Percentiles rank a stretch among this genome's conserved stretches.
Evolutionary conservation across 2,888 invertebrate genomes (phyloP).

Genomic region (Dolomedes plantarius): DNA sequence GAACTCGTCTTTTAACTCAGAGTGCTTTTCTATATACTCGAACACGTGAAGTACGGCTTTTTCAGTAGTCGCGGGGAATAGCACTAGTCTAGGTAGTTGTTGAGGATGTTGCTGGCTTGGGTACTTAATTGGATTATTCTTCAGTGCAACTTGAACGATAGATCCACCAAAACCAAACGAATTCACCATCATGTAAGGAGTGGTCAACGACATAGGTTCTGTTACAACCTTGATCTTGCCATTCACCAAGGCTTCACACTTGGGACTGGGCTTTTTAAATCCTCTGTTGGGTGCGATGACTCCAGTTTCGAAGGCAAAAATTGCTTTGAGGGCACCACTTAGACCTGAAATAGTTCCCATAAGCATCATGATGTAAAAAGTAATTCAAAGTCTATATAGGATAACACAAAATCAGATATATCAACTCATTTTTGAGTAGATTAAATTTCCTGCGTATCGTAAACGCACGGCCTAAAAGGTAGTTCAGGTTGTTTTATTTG

Average conservation of each 20-base stretch:
- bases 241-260: slow-evolving; percentile 78
- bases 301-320: too few species aligned
- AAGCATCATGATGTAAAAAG: too few species aligned
- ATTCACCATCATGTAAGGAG: slow-evolving; percentile 79
- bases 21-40: slow-evolving; percentile 25
- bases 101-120: neutral
- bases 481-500: too few species aligned
- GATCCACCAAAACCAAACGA: too few species aligned
- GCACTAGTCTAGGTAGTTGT: slow-evolving; percentile 24
- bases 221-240: slow-evolving; percentile 79
- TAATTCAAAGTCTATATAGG: too few species aligned
- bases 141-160: slow-evolving; percentile 77
- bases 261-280: slow-evolving; percentile 78
- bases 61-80: slow-evolving; percentile 40
- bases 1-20: slow-evolving; percentile 17
- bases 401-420: too few species aligned
- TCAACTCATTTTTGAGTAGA: too few species aligned
- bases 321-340: too few species aligned
- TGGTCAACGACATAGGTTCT: slow-evolving; percentile 77
- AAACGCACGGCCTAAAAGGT: too few species aligned
- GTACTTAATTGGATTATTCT: slow-evolving; percentile 33
- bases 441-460: too few species aligned
- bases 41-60: slow-evolving; percentile 27
- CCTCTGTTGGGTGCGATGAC: slow-evolving; percentile 79
- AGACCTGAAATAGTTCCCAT: too few species aligned